Evolutionary conservation across 2,113 vertebrate genomes (phyloP), one percentile per base, ranked within the genome.

Genomic region (Siniperca knerii): DNA sequence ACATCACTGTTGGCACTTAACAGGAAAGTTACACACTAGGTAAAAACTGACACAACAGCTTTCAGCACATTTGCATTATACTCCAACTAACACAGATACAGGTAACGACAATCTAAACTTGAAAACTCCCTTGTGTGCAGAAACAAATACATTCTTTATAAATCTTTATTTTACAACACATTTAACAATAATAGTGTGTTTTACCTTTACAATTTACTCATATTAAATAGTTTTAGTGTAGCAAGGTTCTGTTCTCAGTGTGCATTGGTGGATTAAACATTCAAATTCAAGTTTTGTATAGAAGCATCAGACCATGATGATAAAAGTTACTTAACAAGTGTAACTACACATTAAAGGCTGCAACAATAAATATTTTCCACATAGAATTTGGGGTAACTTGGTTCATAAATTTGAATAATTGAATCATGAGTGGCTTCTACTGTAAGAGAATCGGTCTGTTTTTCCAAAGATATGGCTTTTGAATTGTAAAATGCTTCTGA

Each of bases 1-100:
- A 81, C 42, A 69, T 77, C 67, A 87, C 75, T 83, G 74, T 82
- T 77, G 61, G 87, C 85, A 85, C 85, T 90, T 65, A 64, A 84
- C 50, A 76, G 74, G 9, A 61, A 58, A 79, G 2, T 81, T 75
- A 40, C 15, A 80, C 68, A 84, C 23, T 0, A 44, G 23, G 58
- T 73, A 73, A 61, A 80, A 80, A 74, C n/a, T 21, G 11, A 72
- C n/a, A 79, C 20, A 64, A 81, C 33, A 71, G 65, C 37, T 29
- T 85, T 55, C 57, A 77, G 65, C 57, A 83, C 72, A 79, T 83
- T 57, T 86, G 55, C 29, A 77, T 79, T 48, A 65, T 21, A 79
- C 79, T 84, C 58, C 46, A 75, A 40, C 64, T 67, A 74, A 58
- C 7, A 82, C 64, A 79, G 46, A 71, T 50, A 74, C 0, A 73